Conservation (phyloP, 2,113 vertebrate genomes). For the Orientallactaga bullata region DNA sequence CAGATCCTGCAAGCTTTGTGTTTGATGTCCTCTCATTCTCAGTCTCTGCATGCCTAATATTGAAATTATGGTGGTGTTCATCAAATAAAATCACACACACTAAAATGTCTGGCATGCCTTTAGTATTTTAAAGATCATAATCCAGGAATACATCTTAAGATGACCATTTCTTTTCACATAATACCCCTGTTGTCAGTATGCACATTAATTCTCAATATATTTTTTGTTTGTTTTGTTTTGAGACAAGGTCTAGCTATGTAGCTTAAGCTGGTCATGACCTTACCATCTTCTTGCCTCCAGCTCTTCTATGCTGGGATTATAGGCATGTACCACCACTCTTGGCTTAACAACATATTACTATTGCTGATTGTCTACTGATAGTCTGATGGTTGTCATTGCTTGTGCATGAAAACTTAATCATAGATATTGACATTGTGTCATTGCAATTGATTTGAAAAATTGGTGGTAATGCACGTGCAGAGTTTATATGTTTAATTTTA, state of each 20-base stretch:
- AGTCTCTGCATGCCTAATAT: neutral
- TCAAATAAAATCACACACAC: neutral
- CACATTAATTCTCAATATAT: neutral
- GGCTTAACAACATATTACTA: neutral
- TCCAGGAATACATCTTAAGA: neutral
- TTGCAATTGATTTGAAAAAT: neutral
- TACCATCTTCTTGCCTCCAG: neutral
- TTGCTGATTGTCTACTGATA: too few relatives aligned
- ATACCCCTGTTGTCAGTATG: neutral
- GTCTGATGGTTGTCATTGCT: neutral
- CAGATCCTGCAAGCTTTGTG: neutral
- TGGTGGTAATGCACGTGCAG: neutral
- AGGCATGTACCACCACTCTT: neutral
- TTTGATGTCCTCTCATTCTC: neutral
- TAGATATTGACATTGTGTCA: neutral
- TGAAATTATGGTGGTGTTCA: neutral
- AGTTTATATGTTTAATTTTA: neutral
- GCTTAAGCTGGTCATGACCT: neutral
- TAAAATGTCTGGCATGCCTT: neutral
- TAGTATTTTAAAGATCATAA: neutral
- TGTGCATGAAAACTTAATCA: neutral
- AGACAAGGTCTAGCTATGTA: neutral
- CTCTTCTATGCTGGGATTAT: neutral
- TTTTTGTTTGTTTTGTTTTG: neutral
- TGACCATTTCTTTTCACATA: neutral